These are phyloP conservation scores for Lutjanus erythropterus DNA, from an alignment of 2,113 vertebrate species.

Conservation along the genomic window DNA sequence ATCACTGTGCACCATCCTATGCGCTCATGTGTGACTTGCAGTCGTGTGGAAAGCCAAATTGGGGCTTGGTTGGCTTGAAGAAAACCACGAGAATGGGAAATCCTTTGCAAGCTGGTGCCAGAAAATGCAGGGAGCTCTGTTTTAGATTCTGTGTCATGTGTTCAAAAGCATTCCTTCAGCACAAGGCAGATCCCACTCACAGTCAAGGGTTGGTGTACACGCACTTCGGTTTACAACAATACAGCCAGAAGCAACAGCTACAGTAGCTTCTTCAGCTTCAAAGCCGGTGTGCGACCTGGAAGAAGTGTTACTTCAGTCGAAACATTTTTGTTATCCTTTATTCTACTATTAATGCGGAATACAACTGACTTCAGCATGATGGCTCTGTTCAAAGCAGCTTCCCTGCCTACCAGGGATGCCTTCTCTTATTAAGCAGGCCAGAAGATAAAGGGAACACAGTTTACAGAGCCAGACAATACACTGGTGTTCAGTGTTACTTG, in stretches of 20 bases:
- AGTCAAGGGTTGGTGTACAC: constrained; percentile 6
- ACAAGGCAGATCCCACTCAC: constrained; percentile 23
- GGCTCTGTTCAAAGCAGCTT: neutral
- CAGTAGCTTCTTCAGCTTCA: constrained; percentile 22
- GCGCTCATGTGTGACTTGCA: neutral
- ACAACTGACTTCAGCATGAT: neutral
- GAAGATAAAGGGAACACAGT: neutral
- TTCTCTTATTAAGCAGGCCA: neutral
- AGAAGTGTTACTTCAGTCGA: constrained; percentile 3
- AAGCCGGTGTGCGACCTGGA: neutral
- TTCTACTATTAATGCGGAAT: constrained; percentile 1
- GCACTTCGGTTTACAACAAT: constrained; percentile 25
- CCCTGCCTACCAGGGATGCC: neutral
- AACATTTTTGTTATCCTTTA: constrained; percentile 12
- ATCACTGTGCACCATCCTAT: neutral
- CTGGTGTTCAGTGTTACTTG: neutral
- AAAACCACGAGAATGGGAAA: neutral
- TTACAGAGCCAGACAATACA: neutral
- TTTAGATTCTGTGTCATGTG: constrained; percentile 6
- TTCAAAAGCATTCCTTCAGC: constrained; percentile 20
- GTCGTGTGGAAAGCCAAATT: neutral
- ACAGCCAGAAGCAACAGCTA: constrained; percentile 31
- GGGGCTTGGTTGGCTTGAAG: neutral
- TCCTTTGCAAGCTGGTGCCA: constrained; percentile 4
- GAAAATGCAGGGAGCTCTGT: constrained; percentile 10